A percentile compares a stretch with the other conserved stretches of the same genome.
These are phyloP conservation scores for Sebastes oblongus DNA, from an alignment of 2,797 vertebrate genomes.

Conservation along the genomic window DNA sequence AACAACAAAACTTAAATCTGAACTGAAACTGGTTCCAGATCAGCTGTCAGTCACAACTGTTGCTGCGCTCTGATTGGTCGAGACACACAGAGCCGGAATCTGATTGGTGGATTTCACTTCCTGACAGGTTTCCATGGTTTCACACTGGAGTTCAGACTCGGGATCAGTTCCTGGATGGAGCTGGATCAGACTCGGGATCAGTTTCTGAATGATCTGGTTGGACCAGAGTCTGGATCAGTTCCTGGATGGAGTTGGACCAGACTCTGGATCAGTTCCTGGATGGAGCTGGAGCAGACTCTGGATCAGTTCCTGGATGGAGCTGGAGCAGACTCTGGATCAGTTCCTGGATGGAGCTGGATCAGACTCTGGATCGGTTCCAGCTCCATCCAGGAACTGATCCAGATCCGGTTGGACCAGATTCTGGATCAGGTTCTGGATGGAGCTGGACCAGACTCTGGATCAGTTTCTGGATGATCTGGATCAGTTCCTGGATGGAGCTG, in stretches of 20 bases:
- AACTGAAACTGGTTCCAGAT: neutral
- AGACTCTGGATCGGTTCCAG: no score
- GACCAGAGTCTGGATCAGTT: fast-evolving
- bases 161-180: no score
- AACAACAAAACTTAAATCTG: fast-evolving
- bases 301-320: slow-evolving; percentile 61
- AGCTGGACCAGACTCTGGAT: no score
- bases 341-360: no score
- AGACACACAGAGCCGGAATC: neutral
- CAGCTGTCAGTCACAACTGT: neutral
- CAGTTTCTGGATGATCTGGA: no score
- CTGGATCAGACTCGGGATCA: neutral
- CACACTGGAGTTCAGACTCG: neutral
- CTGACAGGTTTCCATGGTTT: neutral
- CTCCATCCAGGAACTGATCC: no score
- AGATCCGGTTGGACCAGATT: no score
- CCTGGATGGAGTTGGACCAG: neutral
- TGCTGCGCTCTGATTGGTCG: neutral
- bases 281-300: fast-evolving
- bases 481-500: neutral
- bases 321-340: neutral
- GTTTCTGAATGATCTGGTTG: neutral
- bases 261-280: no score
- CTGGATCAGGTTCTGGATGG: no score
- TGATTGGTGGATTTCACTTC: neutral